Percentiles rank a stretch among this genome's conserved stretches.
Evolutionary conservation across 1,140 invertebrate genomes (phyloP).

Genomic region (Heliconius melpomene): DNA sequence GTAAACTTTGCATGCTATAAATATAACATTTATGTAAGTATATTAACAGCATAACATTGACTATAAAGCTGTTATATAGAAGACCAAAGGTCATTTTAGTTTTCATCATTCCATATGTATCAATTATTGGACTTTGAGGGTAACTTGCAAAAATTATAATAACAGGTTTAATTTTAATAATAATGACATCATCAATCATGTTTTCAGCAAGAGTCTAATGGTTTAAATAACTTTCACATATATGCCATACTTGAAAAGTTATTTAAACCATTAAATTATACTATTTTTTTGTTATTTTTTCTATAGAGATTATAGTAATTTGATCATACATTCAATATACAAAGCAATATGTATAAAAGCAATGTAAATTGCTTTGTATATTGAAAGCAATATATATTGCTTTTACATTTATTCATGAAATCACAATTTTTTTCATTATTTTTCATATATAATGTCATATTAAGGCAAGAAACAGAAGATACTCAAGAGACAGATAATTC

Average conservation of each 20-base stretch:
- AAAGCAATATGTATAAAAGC: no score
- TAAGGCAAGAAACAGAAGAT: conserved; percentile 10
- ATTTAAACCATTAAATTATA: no score
- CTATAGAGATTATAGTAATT: no score
- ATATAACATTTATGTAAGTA: conserved; percentile 35
- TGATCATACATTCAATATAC: no score
- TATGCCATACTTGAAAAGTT: no score
- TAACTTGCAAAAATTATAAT: background rate
- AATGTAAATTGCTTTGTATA: background rate
- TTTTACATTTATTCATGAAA: background rate
- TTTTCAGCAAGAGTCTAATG: no score
- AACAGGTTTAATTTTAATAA: background rate
- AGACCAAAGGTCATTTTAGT: background rate
- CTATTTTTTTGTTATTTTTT: no score
- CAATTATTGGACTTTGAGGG: background rate
- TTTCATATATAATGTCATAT: conserved; percentile 2
- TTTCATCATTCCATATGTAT: background rate
- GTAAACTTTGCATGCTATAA: no score
- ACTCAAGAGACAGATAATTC: conserved; percentile 32
- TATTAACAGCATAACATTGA: background rate
- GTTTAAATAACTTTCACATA: no score
- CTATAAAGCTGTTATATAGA: background rate
- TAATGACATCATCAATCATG: background rate
- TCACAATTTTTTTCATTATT: background rate
- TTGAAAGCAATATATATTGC: background rate